Evolutionary conservation across 2,888 invertebrate genomes (phyloP).

Genomic region (Hydrotaea diabolus): DNA sequence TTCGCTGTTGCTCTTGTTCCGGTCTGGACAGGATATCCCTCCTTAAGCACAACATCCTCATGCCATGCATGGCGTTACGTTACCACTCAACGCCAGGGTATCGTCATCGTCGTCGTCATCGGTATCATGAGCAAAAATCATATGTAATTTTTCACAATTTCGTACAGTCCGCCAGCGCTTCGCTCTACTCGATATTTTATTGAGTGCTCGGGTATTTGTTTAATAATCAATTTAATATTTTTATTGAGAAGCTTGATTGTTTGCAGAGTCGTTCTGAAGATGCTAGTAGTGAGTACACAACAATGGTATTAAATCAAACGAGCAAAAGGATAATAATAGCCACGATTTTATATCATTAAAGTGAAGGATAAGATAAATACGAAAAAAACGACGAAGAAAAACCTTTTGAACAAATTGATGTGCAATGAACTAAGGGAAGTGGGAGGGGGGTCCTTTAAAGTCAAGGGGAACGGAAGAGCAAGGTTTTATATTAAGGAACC

Average conservation of each 20-base stretch:
- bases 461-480: too few species aligned
- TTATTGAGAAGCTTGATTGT: background rate
- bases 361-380: background rate
- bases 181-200: too few species aligned
- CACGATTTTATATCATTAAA: background rate
- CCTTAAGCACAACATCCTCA: conserved; percentile 40
- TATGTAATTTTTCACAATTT: conserved; percentile 14
- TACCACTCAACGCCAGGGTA: background rate
- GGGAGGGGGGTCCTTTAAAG: too few species aligned
- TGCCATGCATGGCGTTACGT: too few species aligned
- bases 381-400: too few species aligned
- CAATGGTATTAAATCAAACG: conserved; percentile 15
- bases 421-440: too few species aligned
- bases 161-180: background rate
- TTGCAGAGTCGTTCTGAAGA: background rate
- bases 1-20: conserved; percentile 45
- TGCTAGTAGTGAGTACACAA: background rate
- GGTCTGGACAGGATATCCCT: conserved; percentile 67
- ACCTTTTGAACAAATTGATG: too few species aligned
- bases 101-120: background rate
- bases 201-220: conserved; percentile 4
- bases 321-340: conserved; percentile 62
- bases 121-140: conserved; percentile 20
- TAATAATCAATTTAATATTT: conserved; percentile 35
- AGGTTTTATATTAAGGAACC: too few species aligned